Conservation (phyloP, 2,113 vertebrate species). For the Cyanoderma ruficeps region DNA sequence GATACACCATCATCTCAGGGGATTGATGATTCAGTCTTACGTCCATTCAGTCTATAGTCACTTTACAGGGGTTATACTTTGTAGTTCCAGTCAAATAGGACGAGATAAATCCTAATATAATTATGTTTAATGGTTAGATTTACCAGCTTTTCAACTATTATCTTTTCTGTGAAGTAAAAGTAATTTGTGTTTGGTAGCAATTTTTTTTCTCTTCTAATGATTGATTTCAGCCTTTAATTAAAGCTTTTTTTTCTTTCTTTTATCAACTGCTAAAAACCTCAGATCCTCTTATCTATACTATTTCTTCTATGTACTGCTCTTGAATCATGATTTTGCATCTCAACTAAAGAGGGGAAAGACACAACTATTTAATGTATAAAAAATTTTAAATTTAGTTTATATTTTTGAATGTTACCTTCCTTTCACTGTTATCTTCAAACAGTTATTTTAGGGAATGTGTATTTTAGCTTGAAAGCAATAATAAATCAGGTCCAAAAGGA, state of each 20-base stretch:
- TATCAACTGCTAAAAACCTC: neutral
- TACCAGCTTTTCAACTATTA: neutral
- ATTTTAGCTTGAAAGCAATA: neutral
- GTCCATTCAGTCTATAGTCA: neutral
- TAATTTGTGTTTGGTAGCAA: neutral
- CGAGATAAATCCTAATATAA: neutral
- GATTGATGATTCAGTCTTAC: neutral
- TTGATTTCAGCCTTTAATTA: constrained; percentile 6
- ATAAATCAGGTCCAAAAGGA: neutral
- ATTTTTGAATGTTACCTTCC: neutral
- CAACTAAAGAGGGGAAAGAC: neutral
- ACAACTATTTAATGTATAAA: neutral
- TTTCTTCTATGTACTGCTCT: neutral
- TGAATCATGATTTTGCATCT: neutral
- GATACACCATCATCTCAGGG: neutral
- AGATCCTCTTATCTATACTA: neutral
- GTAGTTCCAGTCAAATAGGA: neutral
- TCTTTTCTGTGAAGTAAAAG: neutral
- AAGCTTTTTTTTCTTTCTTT: neutral
- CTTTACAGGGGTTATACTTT: neutral
- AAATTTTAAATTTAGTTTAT: neutral
- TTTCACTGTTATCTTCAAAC: neutral
- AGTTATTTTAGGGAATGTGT: neutral
- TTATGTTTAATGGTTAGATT: neutral
- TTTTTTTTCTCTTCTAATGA: neutral